Evolutionary conservation across 2,113 vertebrate species (phyloP), one percentile per base, ranked within the genome.

Genomic region (Cricetomys ansorgei): DNA sequence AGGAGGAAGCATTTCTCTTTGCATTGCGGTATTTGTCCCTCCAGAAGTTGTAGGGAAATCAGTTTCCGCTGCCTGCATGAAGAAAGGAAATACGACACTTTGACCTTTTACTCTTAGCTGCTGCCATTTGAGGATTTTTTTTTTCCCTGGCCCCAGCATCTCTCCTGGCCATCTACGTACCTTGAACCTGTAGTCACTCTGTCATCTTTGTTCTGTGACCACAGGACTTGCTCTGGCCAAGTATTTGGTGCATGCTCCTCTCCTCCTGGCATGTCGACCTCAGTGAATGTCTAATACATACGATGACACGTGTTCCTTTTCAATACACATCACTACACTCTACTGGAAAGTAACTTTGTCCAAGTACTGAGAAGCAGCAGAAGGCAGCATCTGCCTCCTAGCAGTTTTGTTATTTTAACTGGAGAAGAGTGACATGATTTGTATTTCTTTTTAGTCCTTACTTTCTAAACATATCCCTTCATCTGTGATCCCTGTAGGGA

Each of bases 401-500:
- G 45, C 16, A 29, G 31, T 53, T 92, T 34, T 95, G 81, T 91
- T 91, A 48, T 64, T 85, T 67, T 59, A 3, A 86, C 57, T 83
- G 34, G 43, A 67, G 37, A 72, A n/a, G 4, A 88, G 43, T 67
- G 90, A 80, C 84, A 27, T 40, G n/a, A 53, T 88, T 84, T 81
- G 31, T 92, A 70, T 92, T 84, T 55, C 73, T 77, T 95, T 85
- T 94, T 59, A 45, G 50, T 85, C 80, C 79, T 93, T 50, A 27
- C 23, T 73, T 92, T 96, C 57, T 69, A 48, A 93, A 72, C 53
- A 89, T 62, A 77, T 19, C 25, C 29, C 72, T 59, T 83, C 43
- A 48, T 73, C 65, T 93, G 72, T 80, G 62, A 84, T 85, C 57
- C 91, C 96, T 75, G 48, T 77, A 92, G 72, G 62, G 89, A 84